A percentile compares a stretch with the other conserved stretches of the same genome.
These are phyloP conservation scores for Quadriops clusia DNA, from an alignment of 2,888 invertebrate genomes.

Conservation along the genomic window DNA sequence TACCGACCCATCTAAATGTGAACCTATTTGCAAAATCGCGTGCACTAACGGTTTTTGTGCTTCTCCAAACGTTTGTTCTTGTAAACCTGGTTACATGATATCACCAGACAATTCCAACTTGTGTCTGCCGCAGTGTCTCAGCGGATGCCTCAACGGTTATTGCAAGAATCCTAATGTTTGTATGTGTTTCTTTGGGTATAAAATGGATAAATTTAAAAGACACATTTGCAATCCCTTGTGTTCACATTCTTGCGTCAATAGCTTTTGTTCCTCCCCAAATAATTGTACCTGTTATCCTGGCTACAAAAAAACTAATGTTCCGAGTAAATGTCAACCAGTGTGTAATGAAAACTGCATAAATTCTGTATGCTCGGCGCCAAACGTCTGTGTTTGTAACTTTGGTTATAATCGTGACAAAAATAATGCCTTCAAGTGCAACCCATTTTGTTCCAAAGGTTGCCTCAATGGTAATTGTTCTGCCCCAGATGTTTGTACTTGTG, in stretches of 20 bases:
- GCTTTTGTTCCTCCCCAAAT: slow-evolving; percentile 22
- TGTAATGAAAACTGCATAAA: slow-evolving; percentile 4
- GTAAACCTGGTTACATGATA: slow-evolving; percentile 14
- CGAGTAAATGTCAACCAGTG: slow-evolving; percentile 4
- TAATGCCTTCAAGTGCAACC: too few species aligned
- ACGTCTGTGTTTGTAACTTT: slow-evolving; percentile 3
- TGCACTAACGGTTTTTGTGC: slow-evolving; percentile 16
- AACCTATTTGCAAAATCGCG: slow-evolving; percentile 12
- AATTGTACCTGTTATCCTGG: slow-evolving; percentile 12
- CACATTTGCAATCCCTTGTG: slow-evolving; percentile 15
- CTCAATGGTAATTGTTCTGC: slow-evolving; percentile 1
- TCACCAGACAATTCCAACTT: slow-evolving; percentile 20
- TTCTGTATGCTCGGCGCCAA: slow-evolving; percentile 3
- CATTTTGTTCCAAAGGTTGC: not conserved
- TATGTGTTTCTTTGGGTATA: slow-evolving; percentile 22
- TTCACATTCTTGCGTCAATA: slow-evolving; percentile 26
- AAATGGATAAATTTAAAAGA: slow-evolving; percentile 10
- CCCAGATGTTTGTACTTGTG: slow-evolving; percentile 40
- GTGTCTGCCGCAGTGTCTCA: slow-evolving; percentile 22
- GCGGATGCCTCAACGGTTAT: slow-evolving; percentile 27
- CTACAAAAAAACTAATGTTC: slow-evolving; percentile 9
- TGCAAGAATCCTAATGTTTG: slow-evolving; percentile 30
- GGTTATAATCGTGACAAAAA: too few species aligned
- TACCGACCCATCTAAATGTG: slow-evolving; percentile 15
- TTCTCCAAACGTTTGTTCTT: slow-evolving; percentile 18